Percentiles rank a stretch among this genome's conserved stretches.
Conservation (phyloP, 1,140 invertebrate species). For the Drosophila paulistorum region DNA sequence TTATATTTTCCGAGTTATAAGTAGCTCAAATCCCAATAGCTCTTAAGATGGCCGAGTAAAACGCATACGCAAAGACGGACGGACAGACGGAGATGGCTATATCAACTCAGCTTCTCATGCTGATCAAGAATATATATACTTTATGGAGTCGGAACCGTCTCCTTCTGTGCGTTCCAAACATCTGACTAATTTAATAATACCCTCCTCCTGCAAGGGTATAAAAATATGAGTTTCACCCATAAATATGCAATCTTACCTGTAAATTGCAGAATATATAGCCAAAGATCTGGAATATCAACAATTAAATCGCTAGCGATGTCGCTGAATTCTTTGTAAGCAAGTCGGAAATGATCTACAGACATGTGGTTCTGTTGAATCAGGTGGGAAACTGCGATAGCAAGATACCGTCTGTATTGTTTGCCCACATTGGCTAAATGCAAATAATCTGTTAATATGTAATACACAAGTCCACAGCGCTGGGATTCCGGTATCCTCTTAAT, state of each 20-base stretch:
- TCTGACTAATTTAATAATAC: no score
- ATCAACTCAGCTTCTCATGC: no score
- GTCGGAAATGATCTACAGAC: slow-evolving; percentile 79
- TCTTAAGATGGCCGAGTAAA: no score
- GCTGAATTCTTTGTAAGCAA: slow-evolving; percentile 85
- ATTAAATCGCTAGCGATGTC: slow-evolving; percentile 86
- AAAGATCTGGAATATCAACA: slow-evolving; percentile 91
- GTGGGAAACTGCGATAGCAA: slow-evolving; percentile 78
- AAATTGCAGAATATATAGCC: slow-evolving; percentile 88
- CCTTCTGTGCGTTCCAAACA: no score
- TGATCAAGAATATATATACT: no score
- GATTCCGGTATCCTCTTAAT: slow-evolving; percentile 59
- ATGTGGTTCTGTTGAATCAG: slow-evolving; percentile 80
- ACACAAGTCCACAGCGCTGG: slow-evolving; percentile 67
- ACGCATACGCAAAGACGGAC: no score
- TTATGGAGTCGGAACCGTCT: no score
- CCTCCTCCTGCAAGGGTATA: no score
- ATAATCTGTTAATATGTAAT: slow-evolving; percentile 73
- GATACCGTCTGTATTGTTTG: slow-evolving; percentile 73
- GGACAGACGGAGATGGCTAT: no score
- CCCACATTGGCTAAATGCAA: slow-evolving; percentile 83
- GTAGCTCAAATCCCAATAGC: no score
- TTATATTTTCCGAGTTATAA: no score
- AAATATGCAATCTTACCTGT: slow-evolving; percentile 83
- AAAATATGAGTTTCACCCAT: not conserved